Conservation (phyloP, 2,888 invertebrate genomes). For the Sinopyrophorus schimmeli region DNA sequence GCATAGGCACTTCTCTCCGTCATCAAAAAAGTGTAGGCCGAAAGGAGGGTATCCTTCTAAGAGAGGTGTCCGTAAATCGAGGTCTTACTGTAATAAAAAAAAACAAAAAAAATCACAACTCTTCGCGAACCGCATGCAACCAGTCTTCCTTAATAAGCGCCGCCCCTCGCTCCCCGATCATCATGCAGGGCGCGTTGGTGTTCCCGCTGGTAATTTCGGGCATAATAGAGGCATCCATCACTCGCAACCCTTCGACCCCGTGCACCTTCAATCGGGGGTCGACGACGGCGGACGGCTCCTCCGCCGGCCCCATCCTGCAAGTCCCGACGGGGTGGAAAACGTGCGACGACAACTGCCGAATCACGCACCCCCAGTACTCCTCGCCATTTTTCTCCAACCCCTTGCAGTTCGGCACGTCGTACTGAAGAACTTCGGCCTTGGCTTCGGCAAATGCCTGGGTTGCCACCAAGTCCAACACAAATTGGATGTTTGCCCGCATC, state of each 20-base stretch:
- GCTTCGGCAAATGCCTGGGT: conserved; percentile 4
- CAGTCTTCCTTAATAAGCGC: conserved; percentile 55
- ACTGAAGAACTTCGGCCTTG: neutral
- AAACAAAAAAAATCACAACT: too few species aligned
- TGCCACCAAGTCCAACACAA: neutral
- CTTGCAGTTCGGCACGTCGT: conserved; percentile 42
- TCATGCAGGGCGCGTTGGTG: conserved; percentile 57
- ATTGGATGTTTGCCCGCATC: neutral
- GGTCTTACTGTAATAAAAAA: too few species aligned
- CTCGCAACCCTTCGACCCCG: conserved; percentile 68
- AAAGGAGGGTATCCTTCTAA: too few species aligned
- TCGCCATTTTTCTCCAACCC: conserved; percentile 45
- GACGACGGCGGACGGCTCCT: conserved; percentile 74
- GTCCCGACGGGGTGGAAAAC: conserved; percentile 37
- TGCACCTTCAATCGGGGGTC: conserved; percentile 67
- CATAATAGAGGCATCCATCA: conserved; percentile 82
- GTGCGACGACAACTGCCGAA: conserved; percentile 32
- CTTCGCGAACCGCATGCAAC: too few species aligned
- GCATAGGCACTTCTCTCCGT: too few species aligned
- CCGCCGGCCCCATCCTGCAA: conserved; percentile 76
- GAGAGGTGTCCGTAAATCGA: too few species aligned
- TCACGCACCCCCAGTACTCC: conserved; percentile 61
- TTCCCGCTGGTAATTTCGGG: conserved; percentile 67
- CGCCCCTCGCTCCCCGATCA: conserved; percentile 58
- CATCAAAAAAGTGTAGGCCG: too few species aligned